Base-by-base conservation (phyloP, 2,888 invertebrate genomes). In the Argyresthia albistria region DNA sequence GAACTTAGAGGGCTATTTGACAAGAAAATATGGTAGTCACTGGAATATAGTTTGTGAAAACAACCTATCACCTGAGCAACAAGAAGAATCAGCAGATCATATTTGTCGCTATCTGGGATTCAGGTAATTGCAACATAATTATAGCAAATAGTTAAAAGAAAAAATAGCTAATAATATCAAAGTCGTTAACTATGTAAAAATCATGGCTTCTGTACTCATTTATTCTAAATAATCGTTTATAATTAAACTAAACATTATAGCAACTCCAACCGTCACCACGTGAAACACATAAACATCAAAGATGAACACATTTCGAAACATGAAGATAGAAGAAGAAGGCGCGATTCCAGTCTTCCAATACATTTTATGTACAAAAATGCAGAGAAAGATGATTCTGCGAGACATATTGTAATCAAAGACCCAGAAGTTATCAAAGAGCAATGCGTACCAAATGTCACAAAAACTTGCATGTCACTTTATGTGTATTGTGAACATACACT, bases 41-140 rank as follows among this genome's bases (percentile, higher is more conserved):
- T 95, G 95, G 95, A 86, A 82, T 51, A 88, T 92, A 1, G 75
- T 91, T 1, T 95, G 94, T 65, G 82, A 89, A 57, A 76, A 88
- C 46, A 86, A 77, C 56, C 68, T 76, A 59, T 67, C 80, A 7
- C 66, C 76, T 42, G 69, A 78, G 50, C 72, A 84, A 59, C 83
- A 88, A 58, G 80, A 86, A 54, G 60, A 73, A 58, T 81, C 89
- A 9, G 91, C 90, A 1, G 71, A 73, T 25, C 88, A 90, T 54
- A 88, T 92, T 47, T 95, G 95, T 64, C 81, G 73, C 8, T 89
- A 92, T 60, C 81, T 94, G 52, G 94, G 94, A 53, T 94, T 93
- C 61, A 88, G 88, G 91, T 91, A 69, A 60, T n/a, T 35, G 6
- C 25, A 14, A 39, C 36, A 39, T 39, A 39, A 39, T 6, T 39